phyloP scores from a whole-genome alignment of 2,113 vertebrate genomes.

The Sturnira hondurensis region DNA sequence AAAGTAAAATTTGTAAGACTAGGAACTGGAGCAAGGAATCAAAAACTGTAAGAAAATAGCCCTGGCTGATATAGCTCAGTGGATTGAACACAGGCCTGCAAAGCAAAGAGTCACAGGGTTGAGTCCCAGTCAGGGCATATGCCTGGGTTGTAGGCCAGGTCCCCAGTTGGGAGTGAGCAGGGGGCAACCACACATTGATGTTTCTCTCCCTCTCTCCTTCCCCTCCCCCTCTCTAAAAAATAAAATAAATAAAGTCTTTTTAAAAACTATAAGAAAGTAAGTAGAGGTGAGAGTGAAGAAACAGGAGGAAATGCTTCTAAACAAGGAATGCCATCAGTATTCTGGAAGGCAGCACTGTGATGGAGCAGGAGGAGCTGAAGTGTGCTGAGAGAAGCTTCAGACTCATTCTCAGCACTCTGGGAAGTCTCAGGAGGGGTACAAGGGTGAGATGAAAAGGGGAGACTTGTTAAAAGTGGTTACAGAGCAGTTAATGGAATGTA shows the following conservation, averaged over 20 bases:
- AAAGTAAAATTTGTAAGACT: neutral
- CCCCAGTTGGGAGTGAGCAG: too few relatives aligned
- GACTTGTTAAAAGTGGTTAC: neutral
- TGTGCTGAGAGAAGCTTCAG: neutral
- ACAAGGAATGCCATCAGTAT: neutral
- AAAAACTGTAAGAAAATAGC: neutral
- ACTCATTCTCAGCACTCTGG: neutral
- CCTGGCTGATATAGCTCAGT: too few relatives aligned
- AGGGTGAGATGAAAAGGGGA: neutral
- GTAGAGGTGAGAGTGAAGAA: neutral
- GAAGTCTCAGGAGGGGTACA: neutral
- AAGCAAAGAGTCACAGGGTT: too few relatives aligned
- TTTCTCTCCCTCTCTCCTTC: too few relatives aligned
- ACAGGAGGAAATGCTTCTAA: neutral
- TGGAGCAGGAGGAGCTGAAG: neutral
- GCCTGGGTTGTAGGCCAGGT: too few relatives aligned
- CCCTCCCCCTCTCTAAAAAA: too few relatives aligned
- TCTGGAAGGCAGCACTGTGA: neutral
- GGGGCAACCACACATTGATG: too few relatives aligned
- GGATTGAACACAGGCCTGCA: too few relatives aligned
- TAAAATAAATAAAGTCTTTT: too few relatives aligned
- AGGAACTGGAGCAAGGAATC: neutral
- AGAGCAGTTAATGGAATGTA: too few relatives aligned
- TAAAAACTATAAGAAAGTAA: neutral
- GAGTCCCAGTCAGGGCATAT: too few relatives aligned